Base-by-base conservation (phyloP, 2,888 invertebrate genomes). In the Nudaria mundana region DNA sequence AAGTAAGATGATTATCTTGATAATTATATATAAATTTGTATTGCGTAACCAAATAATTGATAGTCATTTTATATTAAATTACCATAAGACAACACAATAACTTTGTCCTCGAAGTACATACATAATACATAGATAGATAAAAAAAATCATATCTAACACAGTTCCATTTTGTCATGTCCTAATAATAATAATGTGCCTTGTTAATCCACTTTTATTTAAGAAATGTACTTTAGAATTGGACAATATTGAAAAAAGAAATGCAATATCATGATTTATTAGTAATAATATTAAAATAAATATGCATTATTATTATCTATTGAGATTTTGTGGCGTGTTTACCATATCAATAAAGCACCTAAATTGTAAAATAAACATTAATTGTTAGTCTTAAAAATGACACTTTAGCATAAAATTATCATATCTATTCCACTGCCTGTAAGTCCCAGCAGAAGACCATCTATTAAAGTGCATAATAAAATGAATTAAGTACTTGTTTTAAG, bases 141-240 rank as follows among this genome's bases (percentile, higher is more conserved):
- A 36, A 56, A 52, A 42, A 23, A 53, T 55, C 53, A 61, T 60
- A 65, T 68, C 69, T 48, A 51, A 67, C 55, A 55, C 63, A 69
- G 66, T 74, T 72, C 64, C 66, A 73, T 74, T 58, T 44, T 59
- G 44, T 50, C 56, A 51, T 55, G 49, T 52, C 67, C 61, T 64
- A 66, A 66, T 55, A 48, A 7, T n/a, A n/a, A n/a, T n/a, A 7
- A 20, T 47, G 75, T 76, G 76, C 76, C 76, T 76, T 50, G 48
- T 51, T 43, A 48, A 26, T 41, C 40, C 48, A 23, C 5, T 46
- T 54, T 40, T 22, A 12, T 57, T 45, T 26, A 16, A n/a, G n/a
- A n/a, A 44, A 40, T 20, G 29, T 29, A 31, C 15, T 13, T 37
- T 40, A 15, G 25, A 15, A 29, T 40, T 30, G n/a, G n/a, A 31